phyloP scores from a whole-genome alignment of 2,113 vertebrate species.

The Sterrhoptilus dennistouni region DNA sequence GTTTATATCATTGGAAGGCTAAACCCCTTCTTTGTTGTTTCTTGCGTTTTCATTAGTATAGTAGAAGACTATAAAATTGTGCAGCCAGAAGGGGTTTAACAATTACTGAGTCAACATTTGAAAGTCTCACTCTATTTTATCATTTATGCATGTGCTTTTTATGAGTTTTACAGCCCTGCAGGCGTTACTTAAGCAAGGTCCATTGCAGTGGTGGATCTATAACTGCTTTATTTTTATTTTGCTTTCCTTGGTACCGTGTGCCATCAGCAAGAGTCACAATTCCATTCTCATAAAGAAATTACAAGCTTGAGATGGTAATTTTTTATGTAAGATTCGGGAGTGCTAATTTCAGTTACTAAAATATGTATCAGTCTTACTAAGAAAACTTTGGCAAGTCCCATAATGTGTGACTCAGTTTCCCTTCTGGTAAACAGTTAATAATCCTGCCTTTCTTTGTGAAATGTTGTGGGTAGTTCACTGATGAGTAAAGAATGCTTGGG shows the following conservation, averaged over 20 bases:
- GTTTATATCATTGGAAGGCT: slow-evolving; percentile 70
- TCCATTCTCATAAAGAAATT: background rate
- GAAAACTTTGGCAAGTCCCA: background rate
- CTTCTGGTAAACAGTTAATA: background rate
- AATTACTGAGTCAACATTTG: slow-evolving; percentile 70
- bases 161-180: slow-evolving; percentile 65
- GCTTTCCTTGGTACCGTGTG: background rate
- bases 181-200: slow-evolving; percentile 48
- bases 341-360: background rate
- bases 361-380: background rate
- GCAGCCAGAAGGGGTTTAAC: slow-evolving; percentile 69
- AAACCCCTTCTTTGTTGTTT: slow-evolving; percentile 65
- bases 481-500: background rate
- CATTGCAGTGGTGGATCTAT: slow-evolving; percentile 41
- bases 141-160: slow-evolving; percentile 72
- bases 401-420: background rate
- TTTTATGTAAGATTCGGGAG: background rate
- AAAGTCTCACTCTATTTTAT: slow-evolving; percentile 70
- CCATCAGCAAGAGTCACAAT: background rate
- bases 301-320: background rate
- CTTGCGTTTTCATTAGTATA: slow-evolving; percentile 68
- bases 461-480: background rate
- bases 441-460: background rate
- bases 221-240: slow-evolving; percentile 13
- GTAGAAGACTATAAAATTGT: slow-evolving; percentile 74